A percentile compares a stretch with the other conserved stretches of the same genome.
These are phyloP conservation scores for Distichodus sexfasciatus DNA, from an alignment of 2,797 vertebrate genomes.

Conservation along the genomic window DNA sequence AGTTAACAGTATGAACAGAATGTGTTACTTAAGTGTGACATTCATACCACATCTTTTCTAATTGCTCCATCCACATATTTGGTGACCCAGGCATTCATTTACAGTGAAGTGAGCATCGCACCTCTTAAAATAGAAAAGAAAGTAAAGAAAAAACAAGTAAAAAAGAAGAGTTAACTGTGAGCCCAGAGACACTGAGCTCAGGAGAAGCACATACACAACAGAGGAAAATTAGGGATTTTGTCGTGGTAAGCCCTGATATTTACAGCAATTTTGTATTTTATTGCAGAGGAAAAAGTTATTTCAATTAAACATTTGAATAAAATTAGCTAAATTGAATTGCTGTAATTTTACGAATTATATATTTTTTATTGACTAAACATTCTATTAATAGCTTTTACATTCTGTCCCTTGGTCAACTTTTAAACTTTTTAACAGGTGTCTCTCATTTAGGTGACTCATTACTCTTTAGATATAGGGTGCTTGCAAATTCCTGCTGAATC, in stretches of 20 bases:
- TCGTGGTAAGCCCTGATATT: neutral
- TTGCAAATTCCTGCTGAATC: no score
- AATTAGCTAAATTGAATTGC: no score
- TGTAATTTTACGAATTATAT: no score
- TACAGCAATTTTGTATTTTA: neutral
- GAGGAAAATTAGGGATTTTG: neutral
- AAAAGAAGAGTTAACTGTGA: neutral
- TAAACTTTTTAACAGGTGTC: no score
- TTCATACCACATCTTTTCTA: slow-evolving; percentile 66
- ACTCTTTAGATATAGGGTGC: no score
- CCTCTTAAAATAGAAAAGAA: no score
- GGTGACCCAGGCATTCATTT: neutral
- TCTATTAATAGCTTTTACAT: no score
- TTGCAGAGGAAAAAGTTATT: no score
- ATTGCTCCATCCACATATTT: slow-evolving; percentile 45
- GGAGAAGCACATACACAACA: neutral
- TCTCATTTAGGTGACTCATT: no score
- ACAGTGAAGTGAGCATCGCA: neutral
- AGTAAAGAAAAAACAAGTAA: neutral
- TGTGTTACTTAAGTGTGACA: slow-evolving; percentile 64
- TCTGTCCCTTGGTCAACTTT: no score
- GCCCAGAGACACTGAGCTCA: neutral
- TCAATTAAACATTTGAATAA: no score
- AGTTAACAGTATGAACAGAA: slow-evolving; percentile 55
- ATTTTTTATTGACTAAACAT: no score